Evolutionary conservation across 2,113 vertebrate genomes (phyloP).

Genomic region (Crypturellus undulatus): DNA sequence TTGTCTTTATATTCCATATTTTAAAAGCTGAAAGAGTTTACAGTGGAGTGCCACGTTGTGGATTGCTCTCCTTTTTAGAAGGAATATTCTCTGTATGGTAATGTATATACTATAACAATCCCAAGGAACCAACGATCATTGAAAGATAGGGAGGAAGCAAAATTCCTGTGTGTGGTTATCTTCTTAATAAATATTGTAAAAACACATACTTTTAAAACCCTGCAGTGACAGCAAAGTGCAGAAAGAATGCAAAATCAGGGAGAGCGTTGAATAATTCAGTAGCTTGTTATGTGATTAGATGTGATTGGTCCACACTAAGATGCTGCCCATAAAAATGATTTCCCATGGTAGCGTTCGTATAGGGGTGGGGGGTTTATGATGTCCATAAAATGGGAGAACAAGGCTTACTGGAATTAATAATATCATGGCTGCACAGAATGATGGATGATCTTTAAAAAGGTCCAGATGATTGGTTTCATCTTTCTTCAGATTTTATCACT

Average conservation of each 20-base stretch:
- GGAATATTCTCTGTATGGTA: neutral
- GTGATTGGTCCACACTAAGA: conserved; percentile 81
- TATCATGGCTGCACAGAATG: conserved; percentile 85
- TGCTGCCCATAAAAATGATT: conserved; percentile 84
- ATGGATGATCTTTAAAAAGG: conserved; percentile 94
- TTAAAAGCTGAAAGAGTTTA: conserved; percentile 61
- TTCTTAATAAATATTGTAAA: conserved; percentile 68
- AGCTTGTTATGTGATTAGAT: conserved; percentile 82
- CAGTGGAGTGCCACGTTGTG: neutral
- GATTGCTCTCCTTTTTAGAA: conserved; percentile 4
- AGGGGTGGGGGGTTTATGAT: conserved; percentile 83
- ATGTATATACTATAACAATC: conserved; percentile 8
- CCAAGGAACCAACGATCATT: conserved; percentile 26
- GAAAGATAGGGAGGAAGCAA: conserved; percentile 27
- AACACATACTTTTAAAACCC: conserved; percentile 57
- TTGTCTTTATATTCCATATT: conserved; percentile 35
- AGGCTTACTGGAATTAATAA: conserved; percentile 93
- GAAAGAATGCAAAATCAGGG: conserved; percentile 73
- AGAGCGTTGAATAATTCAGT: conserved; percentile 74
- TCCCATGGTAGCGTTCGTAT: conserved; percentile 78
- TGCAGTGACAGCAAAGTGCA: conserved; percentile 59
- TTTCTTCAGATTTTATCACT: conserved; percentile 96
- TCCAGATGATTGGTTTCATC: conserved; percentile 92
- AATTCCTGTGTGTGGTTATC: neutral
- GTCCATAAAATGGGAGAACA: conserved; percentile 92